Evolutionary conservation across 2,797 vertebrate genomes (phyloP), one percentile per base, ranked within the genome.

Genomic region (Eupleurogrammus muticus): DNA sequence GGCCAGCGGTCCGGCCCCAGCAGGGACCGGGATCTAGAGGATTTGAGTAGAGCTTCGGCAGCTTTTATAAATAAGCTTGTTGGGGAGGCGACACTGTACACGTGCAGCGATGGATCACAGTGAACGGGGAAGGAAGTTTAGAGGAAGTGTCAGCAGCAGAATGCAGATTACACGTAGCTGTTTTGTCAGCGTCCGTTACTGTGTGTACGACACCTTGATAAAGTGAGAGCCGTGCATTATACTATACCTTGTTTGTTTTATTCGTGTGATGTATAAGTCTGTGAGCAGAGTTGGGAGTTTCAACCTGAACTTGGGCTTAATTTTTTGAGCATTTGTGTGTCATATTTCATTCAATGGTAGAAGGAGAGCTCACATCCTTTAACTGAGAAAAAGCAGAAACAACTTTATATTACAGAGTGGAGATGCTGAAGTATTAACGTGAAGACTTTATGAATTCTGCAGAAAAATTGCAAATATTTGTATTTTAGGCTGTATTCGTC

Each of bases 1-100:
- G 88, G 89, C 89, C 78, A 79, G 77, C 34, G 38, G 85, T 84
- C 79, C 55, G 23, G 75, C 54, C 83, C 87, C 85, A 87, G 88
- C 77, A 84, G 91, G 88, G 89, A 87, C 82, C 5, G 32, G 87
- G 87, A 92, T 92, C 85, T 77, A 53, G 58, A 89, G 86, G 88
- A 91, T 92, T 92, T 92, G 77, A 90, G 68, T 58, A 42, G 80
- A 79, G 88, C 85, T 89, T 80, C 75, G 57, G 83, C 86, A 89
- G 90, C 87, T 91, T 92, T 91, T 89, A 78, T 73, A 88, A 92
- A 92, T 92, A 90, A 90, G 80, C 91, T 88, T 87, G 80, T 86
- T 78, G 78, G 76, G 82, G 75, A 77, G 80, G 84, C 47, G 62
- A 61, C 28, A 47, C 67, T 79, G 75, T 79, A 70, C 69, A 53